Evolutionary conservation across 2,797 vertebrate genomes (phyloP).

Genomic region (Microcaecilia unicolor): DNA sequence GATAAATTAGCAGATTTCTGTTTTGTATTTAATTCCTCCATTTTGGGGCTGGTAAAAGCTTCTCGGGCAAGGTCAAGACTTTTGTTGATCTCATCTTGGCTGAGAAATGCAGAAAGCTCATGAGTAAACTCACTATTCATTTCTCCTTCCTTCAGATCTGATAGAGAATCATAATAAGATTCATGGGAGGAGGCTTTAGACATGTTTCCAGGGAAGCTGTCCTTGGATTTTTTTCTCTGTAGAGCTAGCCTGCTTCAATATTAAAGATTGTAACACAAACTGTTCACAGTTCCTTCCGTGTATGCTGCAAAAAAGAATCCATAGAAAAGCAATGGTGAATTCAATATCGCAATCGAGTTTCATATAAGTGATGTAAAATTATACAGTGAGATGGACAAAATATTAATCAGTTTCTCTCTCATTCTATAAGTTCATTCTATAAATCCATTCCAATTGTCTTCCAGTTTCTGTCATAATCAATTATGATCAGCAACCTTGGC

Average conservation of each 20-base stretch:
- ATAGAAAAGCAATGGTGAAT: background rate
- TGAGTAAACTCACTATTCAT: conserved; percentile 49
- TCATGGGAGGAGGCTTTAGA: conserved; percentile 70
- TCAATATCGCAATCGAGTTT: background rate
- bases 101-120: conserved; percentile 85
- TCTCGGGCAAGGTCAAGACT: conserved; percentile 86
- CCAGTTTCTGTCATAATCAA: too few species aligned
- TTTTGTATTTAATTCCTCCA: conserved; percentile 44
- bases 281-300: conserved; percentile 69
- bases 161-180: conserved; percentile 65
- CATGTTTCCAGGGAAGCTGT: conserved; percentile 44
- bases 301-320: conserved; percentile 64
- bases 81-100: conserved; percentile 81
- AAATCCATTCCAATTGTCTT: too few species aligned
- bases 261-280: conserved; percentile 57
- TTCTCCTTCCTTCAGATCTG: conserved; percentile 61
- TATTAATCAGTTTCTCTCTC: too few species aligned
- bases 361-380: background rate
- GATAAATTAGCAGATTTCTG: conserved; percentile 28
- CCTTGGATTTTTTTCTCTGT: conserved; percentile 39
- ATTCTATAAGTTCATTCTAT: too few species aligned
- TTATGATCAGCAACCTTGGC: too few species aligned
- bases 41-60: conserved; percentile 62
- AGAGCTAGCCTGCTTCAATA: conserved; percentile 50
- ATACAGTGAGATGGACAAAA: background rate